A percentile compares a stretch with the other conserved stretches of the same genome.
These are phyloP conservation scores for Scytalopus superciliaris DNA, from an alignment of 2,113 vertebrate species.

Conservation along the genomic window DNA sequence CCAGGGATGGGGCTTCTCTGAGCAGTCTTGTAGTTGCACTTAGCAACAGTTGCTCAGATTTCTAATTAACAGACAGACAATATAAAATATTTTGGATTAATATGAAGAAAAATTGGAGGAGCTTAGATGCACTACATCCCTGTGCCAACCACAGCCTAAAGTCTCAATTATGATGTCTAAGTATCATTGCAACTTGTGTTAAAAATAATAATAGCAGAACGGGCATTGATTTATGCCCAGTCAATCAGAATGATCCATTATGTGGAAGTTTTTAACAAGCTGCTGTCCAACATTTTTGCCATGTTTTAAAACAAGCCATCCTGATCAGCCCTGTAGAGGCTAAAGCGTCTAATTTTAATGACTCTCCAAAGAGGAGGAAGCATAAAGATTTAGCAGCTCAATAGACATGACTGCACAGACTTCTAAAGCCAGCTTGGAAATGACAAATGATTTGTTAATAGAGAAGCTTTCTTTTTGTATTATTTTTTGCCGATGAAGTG, in stretches of 20 bases:
- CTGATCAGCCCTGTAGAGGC: background rate
- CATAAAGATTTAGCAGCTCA: background rate
- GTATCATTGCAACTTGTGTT: background rate
- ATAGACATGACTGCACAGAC: background rate
- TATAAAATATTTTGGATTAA: background rate
- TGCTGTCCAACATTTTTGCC: background rate
- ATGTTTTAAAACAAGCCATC: slow-evolving; percentile 2
- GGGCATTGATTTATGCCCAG: background rate
- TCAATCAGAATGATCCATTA: slow-evolving; percentile 8
- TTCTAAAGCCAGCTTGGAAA: slow-evolving; percentile 16
- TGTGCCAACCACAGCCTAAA: background rate
- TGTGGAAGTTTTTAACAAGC: background rate
- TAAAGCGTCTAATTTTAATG: background rate
- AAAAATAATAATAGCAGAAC: slow-evolving; percentile 13
- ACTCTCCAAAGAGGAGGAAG: background rate
- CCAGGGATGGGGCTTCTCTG: background rate
- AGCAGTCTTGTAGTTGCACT: background rate
- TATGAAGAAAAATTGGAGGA: background rate
- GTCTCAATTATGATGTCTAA: background rate
- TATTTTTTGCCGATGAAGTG: background rate
- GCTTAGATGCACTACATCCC: background rate
- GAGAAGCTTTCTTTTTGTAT: background rate
- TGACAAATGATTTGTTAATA: background rate
- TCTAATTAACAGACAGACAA: background rate
- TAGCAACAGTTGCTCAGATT: background rate